These are phyloP conservation scores for Sturmia bella DNA, from an alignment of 2,888 invertebrate species.

Conservation along the genomic window DNA sequence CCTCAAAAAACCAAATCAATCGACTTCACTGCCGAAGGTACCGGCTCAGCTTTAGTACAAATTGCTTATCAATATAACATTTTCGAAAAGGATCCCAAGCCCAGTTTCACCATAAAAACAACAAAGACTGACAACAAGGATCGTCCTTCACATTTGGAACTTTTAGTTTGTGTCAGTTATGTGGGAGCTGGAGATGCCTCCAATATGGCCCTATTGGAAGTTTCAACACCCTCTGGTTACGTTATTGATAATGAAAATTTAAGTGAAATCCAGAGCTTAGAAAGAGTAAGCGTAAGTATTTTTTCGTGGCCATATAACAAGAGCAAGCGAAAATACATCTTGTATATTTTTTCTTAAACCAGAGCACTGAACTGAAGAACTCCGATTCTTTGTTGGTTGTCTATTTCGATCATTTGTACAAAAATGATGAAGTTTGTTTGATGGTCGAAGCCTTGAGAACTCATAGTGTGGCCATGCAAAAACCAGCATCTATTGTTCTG, in stretches of 20 bases:
- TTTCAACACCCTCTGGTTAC: conserved; percentile 94
- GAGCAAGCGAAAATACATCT: background rate
- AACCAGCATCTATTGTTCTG: conserved; percentile 91
- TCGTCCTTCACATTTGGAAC: conserved; percentile 88
- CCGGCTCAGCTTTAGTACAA: conserved; percentile 89
- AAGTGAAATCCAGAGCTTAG: conserved; percentile 84
- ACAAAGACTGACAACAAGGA: conserved; percentile 85
- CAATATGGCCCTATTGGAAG: conserved; percentile 96
- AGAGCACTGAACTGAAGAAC: conserved; percentile 87
- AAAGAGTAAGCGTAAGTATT: conserved; percentile 79
- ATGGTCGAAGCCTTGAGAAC: conserved; percentile 92
- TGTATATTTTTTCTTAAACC: conserved; percentile 1
- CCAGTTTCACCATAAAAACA: conserved; percentile 91
- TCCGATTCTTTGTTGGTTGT: conserved; percentile 85
- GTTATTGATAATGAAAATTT: conserved; percentile 90
- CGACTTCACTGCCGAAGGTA: conserved; percentile 89
- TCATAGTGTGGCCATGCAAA: conserved; percentile 92
- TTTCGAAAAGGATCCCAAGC: conserved; percentile 93
- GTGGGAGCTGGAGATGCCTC: conserved; percentile 83
- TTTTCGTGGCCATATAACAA: background rate
- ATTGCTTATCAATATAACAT: conserved; percentile 91
- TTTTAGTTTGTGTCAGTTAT: conserved; percentile 91
- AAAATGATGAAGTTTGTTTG: conserved; percentile 87
- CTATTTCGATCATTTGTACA: conserved; percentile 87
- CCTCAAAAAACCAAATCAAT: conserved; percentile 84